Percentiles rank a stretch among this genome's conserved stretches.
Conservation (phyloP, 2,797 vertebrate genomes). For the Botia kubotai region DNA sequence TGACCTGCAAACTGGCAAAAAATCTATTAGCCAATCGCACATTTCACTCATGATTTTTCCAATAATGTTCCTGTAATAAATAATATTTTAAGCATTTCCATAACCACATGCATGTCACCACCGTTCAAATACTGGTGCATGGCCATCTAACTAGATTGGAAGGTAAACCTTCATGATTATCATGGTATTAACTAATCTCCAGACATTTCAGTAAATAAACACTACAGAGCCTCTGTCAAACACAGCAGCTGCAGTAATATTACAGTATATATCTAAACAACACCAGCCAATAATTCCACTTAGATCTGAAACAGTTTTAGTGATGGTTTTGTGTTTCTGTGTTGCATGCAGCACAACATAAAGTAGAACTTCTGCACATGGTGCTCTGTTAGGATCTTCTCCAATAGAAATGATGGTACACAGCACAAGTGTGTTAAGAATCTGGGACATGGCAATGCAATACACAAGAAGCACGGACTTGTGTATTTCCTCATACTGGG, state of each 20-base stretch:
- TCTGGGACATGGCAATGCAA: slow-evolving; percentile 3
- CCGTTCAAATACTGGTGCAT: slow-evolving; percentile 3
- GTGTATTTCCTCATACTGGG: background rate
- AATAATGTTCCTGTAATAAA: slow-evolving; percentile 28
- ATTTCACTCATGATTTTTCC: slow-evolving; percentile 1
- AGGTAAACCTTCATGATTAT: slow-evolving; percentile 13
- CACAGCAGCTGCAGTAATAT: background rate
- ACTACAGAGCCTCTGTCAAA: background rate
- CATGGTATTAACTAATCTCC: background rate
- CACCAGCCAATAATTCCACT: background rate
- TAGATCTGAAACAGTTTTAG: background rate
- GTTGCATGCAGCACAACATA: slow-evolving; percentile 26
- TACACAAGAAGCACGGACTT: slow-evolving; percentile 3
- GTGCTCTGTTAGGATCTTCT: slow-evolving; percentile 5
- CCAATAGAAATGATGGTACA: background rate
- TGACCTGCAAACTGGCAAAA: background rate
- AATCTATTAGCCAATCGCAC: slow-evolving; percentile 6
- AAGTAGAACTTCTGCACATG: slow-evolving; percentile 21
- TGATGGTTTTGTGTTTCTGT: background rate
- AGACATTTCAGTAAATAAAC: background rate
- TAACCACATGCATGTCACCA: background rate
- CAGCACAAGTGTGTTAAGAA: slow-evolving; percentile 14
- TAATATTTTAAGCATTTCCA: slow-evolving; percentile 23
- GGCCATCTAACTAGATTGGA: background rate
- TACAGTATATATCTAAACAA: background rate